Evolutionary conservation across 2,888 invertebrate genomes (phyloP).

Genomic region (Melikaiella ostensackeni): DNA sequence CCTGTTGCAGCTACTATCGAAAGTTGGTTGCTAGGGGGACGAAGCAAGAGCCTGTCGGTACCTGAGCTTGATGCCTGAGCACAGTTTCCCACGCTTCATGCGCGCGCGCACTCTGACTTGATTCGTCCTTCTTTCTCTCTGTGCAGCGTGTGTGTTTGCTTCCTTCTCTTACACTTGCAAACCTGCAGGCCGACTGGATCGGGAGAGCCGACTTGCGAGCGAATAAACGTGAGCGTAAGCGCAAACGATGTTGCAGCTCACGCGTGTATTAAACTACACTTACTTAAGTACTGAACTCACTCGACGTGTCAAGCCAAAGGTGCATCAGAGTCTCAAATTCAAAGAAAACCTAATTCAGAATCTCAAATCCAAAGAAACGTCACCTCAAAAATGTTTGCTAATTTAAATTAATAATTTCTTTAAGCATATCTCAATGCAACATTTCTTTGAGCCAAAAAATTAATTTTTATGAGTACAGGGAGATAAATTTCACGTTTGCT

Average conservation of each 20-base stretch:
- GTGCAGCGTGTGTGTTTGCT: conserved; percentile 30
- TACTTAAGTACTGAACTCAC: background rate
- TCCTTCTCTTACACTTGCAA: conserved; percentile 34
- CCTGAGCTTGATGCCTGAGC: conserved; percentile 54
- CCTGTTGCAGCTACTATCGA: conserved; percentile 43
- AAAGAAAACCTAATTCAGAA: background rate
- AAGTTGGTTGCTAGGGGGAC: conserved; percentile 45
- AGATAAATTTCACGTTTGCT: conserved; percentile 13
- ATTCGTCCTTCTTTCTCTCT: conserved; percentile 48
- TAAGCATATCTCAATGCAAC: background rate
- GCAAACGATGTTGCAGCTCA: conserved; percentile 37
- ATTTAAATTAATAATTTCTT: background rate
- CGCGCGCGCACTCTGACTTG: conserved; percentile 52
- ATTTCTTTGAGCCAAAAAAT: background rate
- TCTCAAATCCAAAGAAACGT: background rate
- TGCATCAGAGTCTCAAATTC: background rate
- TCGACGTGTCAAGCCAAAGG: conserved; percentile 1
- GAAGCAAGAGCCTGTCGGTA: conserved; percentile 53
- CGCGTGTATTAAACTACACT: conserved; percentile 31
- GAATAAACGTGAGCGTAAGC: conserved; percentile 52
- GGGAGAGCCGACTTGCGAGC: conserved; percentile 46
- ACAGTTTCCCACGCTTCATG: conserved; percentile 68
- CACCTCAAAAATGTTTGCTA: background rate
- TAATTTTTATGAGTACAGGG: background rate
- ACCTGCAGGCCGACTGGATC: conserved; percentile 37